Conservation (phyloP, 2,797 vertebrate genomes). For the Clarias pachynema region DNA sequence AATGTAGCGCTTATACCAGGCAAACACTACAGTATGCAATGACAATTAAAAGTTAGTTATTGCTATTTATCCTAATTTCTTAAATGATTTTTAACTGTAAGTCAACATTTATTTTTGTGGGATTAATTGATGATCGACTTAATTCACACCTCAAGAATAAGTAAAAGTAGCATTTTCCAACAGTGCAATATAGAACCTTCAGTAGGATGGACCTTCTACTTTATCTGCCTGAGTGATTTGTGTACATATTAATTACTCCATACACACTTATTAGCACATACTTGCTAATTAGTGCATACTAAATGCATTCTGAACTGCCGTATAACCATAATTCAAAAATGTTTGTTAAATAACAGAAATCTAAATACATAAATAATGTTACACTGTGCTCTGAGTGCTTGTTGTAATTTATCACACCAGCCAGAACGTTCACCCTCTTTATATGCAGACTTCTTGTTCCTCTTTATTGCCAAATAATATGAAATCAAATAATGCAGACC, state of each 20-base stretch:
- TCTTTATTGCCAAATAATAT: background rate
- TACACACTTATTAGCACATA: background rate
- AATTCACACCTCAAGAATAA: background rate
- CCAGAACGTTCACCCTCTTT: background rate
- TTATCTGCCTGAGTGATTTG: background rate
- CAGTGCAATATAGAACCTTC: background rate
- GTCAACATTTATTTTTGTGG: background rate
- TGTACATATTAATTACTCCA: background rate
- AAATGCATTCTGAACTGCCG: no score
- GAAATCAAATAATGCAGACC: background rate
- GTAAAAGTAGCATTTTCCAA: background rate
- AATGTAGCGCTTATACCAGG: background rate
- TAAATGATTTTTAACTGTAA: background rate
- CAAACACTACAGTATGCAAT: background rate
- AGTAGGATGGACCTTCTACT: background rate
- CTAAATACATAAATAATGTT: background rate
- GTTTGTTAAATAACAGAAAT: no score
- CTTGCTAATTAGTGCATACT: slow-evolving; percentile 1
- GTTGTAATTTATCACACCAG: background rate
- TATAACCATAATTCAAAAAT: no score
- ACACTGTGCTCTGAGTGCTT: background rate
- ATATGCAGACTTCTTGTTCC: background rate
- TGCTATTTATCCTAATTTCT: background rate
- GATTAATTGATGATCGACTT: background rate
- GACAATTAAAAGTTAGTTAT: background rate